Conservation (phyloP, 2,888 invertebrate genomes). For the Dryococelus australis region DNA sequence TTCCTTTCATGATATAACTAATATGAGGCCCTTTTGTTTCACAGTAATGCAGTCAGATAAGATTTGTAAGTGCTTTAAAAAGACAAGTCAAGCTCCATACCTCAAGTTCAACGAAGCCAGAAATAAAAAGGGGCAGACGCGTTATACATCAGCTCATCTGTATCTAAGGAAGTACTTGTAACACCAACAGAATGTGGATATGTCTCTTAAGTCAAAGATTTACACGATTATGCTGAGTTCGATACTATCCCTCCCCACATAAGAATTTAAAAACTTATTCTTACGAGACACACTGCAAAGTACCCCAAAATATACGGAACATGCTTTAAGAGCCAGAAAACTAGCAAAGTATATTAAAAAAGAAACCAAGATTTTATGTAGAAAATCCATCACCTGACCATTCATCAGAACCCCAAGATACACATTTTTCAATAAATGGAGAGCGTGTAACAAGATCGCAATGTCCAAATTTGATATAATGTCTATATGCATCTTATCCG, state of each 20-base stretch:
- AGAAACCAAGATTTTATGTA: too few species aligned
- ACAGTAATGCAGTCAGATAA: too few species aligned
- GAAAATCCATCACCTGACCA: too few species aligned
- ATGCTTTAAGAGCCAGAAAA: background rate
- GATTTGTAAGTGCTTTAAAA: background rate
- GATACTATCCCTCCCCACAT: background rate
- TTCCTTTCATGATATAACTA: too few species aligned
- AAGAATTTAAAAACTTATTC: background rate
- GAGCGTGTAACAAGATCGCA: too few species aligned
- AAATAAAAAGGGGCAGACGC: background rate
- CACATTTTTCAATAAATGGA: too few species aligned
- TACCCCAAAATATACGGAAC: slow-evolving; percentile 9
- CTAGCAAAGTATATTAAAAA: background rate
- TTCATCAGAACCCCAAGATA: too few species aligned
- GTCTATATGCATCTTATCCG: too few species aligned
- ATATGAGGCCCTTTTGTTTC: too few species aligned
- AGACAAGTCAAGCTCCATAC: background rate
- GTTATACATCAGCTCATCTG: background rate
- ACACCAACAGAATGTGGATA: slow-evolving; percentile 7
- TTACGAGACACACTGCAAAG: background rate
- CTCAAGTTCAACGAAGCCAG: background rate
- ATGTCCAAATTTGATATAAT: background rate
- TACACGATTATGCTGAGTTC: background rate
- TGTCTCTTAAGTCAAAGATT: background rate
- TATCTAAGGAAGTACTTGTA: background rate